Conservation (phyloP, 2,113 vertebrate genomes). For the Rhineura floridana region DNA sequence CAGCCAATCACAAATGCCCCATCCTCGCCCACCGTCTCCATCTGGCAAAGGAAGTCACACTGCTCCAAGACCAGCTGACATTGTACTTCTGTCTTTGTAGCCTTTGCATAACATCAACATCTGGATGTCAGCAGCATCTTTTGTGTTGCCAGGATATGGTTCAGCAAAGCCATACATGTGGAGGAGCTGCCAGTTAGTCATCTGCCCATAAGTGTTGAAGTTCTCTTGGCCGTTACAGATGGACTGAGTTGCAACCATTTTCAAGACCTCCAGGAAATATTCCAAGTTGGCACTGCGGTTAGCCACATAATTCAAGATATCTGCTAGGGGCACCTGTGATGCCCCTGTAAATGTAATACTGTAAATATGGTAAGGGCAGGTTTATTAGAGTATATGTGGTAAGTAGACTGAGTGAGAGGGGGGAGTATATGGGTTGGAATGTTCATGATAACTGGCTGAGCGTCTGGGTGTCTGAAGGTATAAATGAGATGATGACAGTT, state of each 20-base stretch:
- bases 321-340: conserved; percentile 95
- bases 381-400: too few species aligned
- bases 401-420: too few species aligned
- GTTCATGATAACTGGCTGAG: too few species aligned
- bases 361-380: too few species aligned
- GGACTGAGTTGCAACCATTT: conserved; percentile 84
- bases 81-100: conserved; percentile 65
- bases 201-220: conserved; percentile 94
- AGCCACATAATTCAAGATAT: conserved; percentile 92
- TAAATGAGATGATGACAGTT: too few species aligned
- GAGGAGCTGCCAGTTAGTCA: conserved; percentile 96
- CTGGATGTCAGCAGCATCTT: conserved; percentile 89
- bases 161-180: conserved; percentile 96
- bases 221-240: conserved; percentile 86
- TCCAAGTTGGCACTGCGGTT: conserved; percentile 92
- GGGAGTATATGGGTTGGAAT: too few species aligned
- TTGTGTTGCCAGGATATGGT: conserved; percentile 81
- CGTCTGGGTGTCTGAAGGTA: too few species aligned
- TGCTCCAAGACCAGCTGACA: conserved; percentile 76
- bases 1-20: conserved; percentile 86
- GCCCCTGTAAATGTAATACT: too few species aligned
- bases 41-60: conserved; percentile 81
- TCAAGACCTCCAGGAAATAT: conserved; percentile 82
- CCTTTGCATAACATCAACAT: conserved; percentile 81
- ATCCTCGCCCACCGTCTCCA: conserved; percentile 85